Conservation (phyloP, 2,797 vertebrate species). For the Sebastes nivosus region DNA sequence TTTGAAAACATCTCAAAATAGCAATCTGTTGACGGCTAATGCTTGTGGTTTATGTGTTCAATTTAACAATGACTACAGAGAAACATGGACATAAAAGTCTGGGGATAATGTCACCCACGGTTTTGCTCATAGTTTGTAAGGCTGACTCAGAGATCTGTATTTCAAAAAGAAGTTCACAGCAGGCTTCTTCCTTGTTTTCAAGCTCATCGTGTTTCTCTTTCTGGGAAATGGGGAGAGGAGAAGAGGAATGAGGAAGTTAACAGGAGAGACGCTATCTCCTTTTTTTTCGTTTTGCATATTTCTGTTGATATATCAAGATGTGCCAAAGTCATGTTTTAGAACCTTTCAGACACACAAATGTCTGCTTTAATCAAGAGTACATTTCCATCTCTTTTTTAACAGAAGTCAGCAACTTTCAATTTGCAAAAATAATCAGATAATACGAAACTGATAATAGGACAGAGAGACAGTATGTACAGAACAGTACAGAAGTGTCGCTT, state of each 20-base stretch:
- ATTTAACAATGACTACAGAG: neutral
- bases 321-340: neutral
- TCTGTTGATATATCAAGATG: neutral
- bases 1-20: neutral
- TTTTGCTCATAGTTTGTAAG: neutral
- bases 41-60: neutral
- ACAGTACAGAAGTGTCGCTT: neutral
- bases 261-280: neutral
- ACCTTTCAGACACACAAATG: neutral
- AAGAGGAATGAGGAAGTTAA: constrained; percentile 54
- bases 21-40: neutral
- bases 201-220: constrained; percentile 34
- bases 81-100: neutral
- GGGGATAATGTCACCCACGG: neutral
- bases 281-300: neutral
- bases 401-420: neutral
- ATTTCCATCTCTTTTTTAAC: neutral
- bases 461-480: neutral
- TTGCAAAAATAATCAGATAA: neutral
- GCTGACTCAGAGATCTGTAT: neutral
- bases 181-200: constrained; percentile 22
- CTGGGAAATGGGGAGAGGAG: constrained; percentile 42
- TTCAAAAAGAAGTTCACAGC: neutral
- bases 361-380: neutral
- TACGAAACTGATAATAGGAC: neutral